phyloP scores from a whole-genome alignment of 2,797 vertebrate genomes.

The Enteromius anoplus region DNA sequence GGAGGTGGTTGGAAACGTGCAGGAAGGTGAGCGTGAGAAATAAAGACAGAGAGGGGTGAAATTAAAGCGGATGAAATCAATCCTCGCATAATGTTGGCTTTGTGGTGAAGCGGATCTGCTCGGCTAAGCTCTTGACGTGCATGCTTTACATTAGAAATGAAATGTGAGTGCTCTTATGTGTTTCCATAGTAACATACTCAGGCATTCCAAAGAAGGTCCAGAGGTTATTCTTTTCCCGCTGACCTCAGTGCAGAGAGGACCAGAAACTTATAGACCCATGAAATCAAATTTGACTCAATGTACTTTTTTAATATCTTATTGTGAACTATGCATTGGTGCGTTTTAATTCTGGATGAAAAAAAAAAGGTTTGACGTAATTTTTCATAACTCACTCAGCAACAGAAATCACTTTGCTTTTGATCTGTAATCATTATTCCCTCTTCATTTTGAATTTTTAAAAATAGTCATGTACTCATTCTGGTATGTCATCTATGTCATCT shows the following conservation, averaged over 20 bases:
- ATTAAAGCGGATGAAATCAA: conserved; percentile 27
- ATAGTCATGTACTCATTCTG: background rate
- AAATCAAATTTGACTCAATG: background rate
- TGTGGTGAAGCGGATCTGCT: conserved; percentile 27
- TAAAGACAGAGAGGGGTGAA: conserved; percentile 14
- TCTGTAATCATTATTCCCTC: background rate
- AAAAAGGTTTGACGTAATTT: background rate
- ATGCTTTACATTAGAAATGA: conserved; percentile 49
- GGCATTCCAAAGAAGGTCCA: conserved; percentile 30
- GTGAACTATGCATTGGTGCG: background rate
- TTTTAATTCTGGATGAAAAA: background rate
- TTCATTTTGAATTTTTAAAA: background rate
- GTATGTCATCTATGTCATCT: background rate
- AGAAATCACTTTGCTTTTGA: conserved; percentile 4
- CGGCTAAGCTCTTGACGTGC: conserved; percentile 21
- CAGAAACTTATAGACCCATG: background rate
- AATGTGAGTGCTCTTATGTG: conserved; percentile 40
- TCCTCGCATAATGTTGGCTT: conserved; percentile 31
- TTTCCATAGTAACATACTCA: conserved; percentile 52
- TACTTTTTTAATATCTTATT: background rate
- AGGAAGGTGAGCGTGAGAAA: conserved; percentile 44
- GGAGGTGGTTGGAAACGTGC: conserved; percentile 20
- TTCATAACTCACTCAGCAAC: background rate
- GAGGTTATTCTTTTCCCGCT: conserved; percentile 32
- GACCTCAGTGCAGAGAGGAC: background rate